Conservation (phyloP, 2,113 vertebrate genomes). For the Tor tambroides region DNA sequence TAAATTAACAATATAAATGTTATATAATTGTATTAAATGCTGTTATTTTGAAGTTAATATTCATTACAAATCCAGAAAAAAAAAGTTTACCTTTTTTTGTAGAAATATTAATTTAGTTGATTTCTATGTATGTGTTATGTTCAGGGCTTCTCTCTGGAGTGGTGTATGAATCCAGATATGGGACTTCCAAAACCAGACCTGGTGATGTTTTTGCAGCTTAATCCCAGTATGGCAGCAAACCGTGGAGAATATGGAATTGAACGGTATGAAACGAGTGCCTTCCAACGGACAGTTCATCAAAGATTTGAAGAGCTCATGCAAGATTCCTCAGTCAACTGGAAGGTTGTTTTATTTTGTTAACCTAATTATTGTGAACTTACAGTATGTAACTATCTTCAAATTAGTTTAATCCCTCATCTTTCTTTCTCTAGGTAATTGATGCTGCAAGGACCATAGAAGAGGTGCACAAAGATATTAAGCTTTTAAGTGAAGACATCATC, state of each 20-base stretch:
- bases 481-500: slow-evolving; percentile 73
- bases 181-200: slow-evolving; percentile 95
- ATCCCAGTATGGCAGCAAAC: slow-evolving; percentile 69
- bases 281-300: slow-evolving; percentile 82
- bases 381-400: not conserved
- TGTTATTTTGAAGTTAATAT: not conserved
- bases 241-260: slow-evolving; percentile 86
- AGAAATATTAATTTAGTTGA: not conserved
- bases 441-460: slow-evolving; percentile 84
- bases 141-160: slow-evolving; percentile 88
- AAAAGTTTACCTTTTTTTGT: not conserved
- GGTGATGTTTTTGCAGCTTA: slow-evolving; percentile 88
- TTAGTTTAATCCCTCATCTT: not conserved
- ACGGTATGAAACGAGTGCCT: slow-evolving; percentile 83
- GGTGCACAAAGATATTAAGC: slow-evolving; percentile 81
- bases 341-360: slow-evolving; percentile 74
- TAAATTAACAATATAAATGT: not conserved
- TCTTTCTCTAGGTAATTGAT: slow-evolving; percentile 78
- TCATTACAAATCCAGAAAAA: not conserved
- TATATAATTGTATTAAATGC: not conserved
- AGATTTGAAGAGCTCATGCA: slow-evolving; percentile 83
- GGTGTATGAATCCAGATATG: slow-evolving; percentile 89
- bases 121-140: not conserved
- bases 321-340: slow-evolving; percentile 87
- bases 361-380: not conserved